Conservation (phyloP, 2,888 invertebrate species). For the Limenitis camilla region DNA sequence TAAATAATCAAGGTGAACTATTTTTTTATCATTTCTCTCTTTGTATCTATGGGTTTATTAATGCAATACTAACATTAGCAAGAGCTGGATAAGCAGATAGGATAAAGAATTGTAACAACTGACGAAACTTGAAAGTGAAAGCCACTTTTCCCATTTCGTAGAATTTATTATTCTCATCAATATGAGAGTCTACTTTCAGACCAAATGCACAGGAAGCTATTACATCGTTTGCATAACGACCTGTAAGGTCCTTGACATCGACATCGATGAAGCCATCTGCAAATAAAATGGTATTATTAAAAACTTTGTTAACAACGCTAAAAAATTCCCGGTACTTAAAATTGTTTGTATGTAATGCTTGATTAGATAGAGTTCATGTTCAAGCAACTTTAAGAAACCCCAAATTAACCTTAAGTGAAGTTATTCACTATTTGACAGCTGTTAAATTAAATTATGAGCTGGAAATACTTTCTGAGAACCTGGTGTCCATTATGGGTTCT, state of each 20-base stretch:
- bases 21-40: no score
- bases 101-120: slow-evolving; percentile 26
- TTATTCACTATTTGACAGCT: no score
- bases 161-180: slow-evolving; percentile 65
- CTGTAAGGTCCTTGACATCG: slow-evolving; percentile 55
- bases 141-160: slow-evolving; percentile 62
- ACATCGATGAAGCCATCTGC: slow-evolving; percentile 31
- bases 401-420: no score
- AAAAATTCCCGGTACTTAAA: no score
- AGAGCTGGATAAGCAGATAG: slow-evolving; percentile 22
- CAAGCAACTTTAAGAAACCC: no score
- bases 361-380: no score
- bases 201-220: slow-evolving; percentile 70
- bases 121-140: slow-evolving; percentile 33
- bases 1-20: no score
- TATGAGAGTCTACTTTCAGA: slow-evolving; percentile 67
- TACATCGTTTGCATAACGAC: slow-evolving; percentile 62
- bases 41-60: background rate
- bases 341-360: no score
- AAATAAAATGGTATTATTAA: background rate
- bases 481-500: no score
- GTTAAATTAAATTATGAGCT: no score
- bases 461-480: no score
- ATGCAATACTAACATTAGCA: slow-evolving; percentile 23
- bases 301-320: no score